phyloP scores from a whole-genome alignment of 2,797 vertebrate genomes.

The Aselliscus stoliczkanus region DNA sequence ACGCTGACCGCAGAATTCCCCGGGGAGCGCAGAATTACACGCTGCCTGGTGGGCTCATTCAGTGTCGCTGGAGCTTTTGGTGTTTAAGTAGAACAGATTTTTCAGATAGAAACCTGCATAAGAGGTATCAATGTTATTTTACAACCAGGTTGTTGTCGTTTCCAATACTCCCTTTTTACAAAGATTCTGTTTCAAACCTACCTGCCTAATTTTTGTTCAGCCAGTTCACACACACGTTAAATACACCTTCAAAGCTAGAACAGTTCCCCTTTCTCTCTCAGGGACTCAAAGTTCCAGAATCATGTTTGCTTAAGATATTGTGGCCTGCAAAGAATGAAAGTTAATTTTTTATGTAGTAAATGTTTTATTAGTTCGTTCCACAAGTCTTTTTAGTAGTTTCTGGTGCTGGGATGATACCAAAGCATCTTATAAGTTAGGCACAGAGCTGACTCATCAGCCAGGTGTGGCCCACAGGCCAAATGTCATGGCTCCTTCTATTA shows the following conservation, averaged over 20 bases:
- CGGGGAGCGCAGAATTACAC: neutral
- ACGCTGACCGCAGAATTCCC: neutral
- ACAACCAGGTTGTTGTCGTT: neutral
- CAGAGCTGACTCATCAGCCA: neutral
- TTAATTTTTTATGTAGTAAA: neutral
- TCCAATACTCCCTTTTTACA: neutral
- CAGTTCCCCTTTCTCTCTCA: neutral
- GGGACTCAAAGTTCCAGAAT: neutral
- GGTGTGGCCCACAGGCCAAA: neutral
- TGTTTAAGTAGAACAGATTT: neutral
- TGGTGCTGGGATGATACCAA: neutral
- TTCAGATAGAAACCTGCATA: neutral
- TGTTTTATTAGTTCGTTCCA: too few species aligned
- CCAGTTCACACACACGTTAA: neutral
- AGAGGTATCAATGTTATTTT: neutral
- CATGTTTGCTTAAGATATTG: neutral
- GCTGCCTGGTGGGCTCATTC: fast-evolving
- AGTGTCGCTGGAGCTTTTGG: neutral
- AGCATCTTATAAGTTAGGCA: fast-evolving
- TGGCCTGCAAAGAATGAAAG: neutral
- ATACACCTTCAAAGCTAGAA: neutral
- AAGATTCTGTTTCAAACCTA: neutral
- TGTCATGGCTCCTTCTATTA: neutral
- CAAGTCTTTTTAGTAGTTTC: neutral
- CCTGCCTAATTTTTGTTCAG: neutral